Evolutionary conservation across 2,888 invertebrate species (phyloP), one percentile per base, ranked within the genome.

Genomic region (Apocheima hispidaria): DNA sequence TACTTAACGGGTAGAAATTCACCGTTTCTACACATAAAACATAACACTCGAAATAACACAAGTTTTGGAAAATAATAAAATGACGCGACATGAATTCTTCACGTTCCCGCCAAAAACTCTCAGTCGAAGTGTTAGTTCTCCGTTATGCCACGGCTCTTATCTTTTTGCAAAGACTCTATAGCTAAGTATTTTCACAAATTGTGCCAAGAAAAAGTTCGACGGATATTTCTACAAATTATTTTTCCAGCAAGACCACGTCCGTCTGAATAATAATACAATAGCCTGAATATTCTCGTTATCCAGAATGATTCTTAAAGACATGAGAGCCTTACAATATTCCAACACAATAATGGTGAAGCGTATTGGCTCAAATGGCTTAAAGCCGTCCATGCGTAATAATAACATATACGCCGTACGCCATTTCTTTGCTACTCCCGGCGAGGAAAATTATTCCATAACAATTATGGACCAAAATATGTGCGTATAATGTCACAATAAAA

Each of bases 331-430:
- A 69, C 56, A 54, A 54, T 60, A 54, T 50, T 44, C 35, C 14
- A 43, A 49, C 53, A 49, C 49, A 60, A 70, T 69, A 60, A 70
- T 69, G 62, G 59, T 35, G 55, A 51, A 50, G 63, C 71, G 68
- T 70, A 70, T 71, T 71, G 67, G 60, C 69, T 44, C 50, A 71
- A 71, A 72, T 72, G 65, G 72, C 68, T 63, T 66, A 56, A 63
- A 69, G 46, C 62, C 57, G 54, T 57, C 75, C 69, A 72, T 52
- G 67, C 66, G 69, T 61, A 38, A 73, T 70, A 75, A 75, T 71
- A 69, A 69, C 60, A 60, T 71, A 66, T 64, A 58, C 60, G 63
- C 54, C 64, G 50, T 56, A 65, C 65, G 60, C 65, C 68, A 66
- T 71, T 70, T 73, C 63, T 66, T 60, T 49, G 43, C 61, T 57